phyloP scores from a whole-genome alignment of 1,140 invertebrate species.

The Drosophila nigromelanica region DNA sequence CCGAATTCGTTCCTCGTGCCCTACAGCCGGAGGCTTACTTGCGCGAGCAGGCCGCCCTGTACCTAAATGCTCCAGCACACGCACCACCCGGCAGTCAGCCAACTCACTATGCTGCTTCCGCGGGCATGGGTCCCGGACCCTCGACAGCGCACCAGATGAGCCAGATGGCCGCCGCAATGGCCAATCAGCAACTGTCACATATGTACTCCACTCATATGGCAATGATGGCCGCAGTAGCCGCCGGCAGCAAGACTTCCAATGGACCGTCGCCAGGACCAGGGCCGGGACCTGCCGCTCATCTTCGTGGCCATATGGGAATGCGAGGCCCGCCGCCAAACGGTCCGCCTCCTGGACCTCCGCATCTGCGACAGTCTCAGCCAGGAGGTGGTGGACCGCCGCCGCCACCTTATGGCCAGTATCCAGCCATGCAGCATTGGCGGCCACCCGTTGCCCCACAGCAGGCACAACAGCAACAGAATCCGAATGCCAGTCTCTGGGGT shows the following conservation, averaged over 20 bases:
- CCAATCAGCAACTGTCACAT: conserved; percentile 61
- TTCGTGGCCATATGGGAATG: conserved; percentile 74
- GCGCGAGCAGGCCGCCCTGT: conserved; percentile 76
- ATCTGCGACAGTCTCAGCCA: conserved; percentile 50
- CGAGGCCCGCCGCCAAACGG: conserved; percentile 57
- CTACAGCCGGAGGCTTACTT: conserved; percentile 84
- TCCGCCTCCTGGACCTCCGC: conserved; percentile 57
- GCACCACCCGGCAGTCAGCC: conserved; percentile 57
- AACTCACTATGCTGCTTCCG: conserved; percentile 50
- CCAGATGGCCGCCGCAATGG: conserved; percentile 73
- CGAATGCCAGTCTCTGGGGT: conserved; percentile 80
- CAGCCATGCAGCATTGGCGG: conserved; percentile 71
- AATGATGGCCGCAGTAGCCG: conserved; percentile 67
- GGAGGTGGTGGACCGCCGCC: conserved; percentile 56
- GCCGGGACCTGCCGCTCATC: conserved; percentile 60
- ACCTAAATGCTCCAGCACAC: conserved; percentile 60
- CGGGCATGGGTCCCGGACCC: conserved; percentile 65
- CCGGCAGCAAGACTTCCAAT: conserved; percentile 55
- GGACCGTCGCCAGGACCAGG: conserved; percentile 50
- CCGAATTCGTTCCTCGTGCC: conserved; percentile 90
- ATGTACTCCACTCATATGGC: conserved; percentile 72
- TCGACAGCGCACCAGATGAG: conserved; percentile 68
- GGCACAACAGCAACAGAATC: conserved; percentile 68
- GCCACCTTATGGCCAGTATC: conserved; percentile 64
- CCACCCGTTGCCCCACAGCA: conserved; percentile 61